Conservation (phyloP, 2,888 invertebrate species). For the Julus scandinavius region DNA sequence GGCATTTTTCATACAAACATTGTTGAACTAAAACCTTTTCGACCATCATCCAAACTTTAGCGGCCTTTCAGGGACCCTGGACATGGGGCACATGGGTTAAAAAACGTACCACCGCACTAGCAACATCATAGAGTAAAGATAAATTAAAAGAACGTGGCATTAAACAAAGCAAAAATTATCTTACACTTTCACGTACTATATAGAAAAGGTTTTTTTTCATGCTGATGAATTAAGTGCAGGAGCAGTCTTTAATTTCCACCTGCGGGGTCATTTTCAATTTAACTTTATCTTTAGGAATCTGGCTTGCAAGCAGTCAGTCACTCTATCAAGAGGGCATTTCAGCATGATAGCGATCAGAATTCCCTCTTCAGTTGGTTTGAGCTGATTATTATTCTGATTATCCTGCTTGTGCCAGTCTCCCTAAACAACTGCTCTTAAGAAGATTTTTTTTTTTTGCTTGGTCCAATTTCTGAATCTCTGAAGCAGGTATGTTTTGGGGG, state of each 20-base stretch:
- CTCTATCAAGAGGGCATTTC: constrained; percentile 23
- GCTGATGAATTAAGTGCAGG: background rate
- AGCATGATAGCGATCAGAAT: background rate
- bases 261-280: constrained; percentile 33
- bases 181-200: no score
- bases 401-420: background rate
- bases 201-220: background rate
- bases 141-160: no score
- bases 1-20: no score
- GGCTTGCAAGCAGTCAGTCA: constrained; percentile 17
- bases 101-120: no score
- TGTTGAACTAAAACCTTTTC: no score
- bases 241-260: constrained; percentile 12
- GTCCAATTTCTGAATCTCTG: constrained; percentile 10
- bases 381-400: constrained; percentile 8
- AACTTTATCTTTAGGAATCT: background rate
- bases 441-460: background rate
- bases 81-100: no score
- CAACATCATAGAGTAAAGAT: no score
- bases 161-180: no score
- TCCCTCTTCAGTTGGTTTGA: constrained; percentile 14
- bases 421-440: background rate
- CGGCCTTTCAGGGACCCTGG: no score
- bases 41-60: no score
- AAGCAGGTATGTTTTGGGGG: no score